A percentile compares a stretch with the other conserved stretches of the same genome.
These are phyloP conservation scores for Phaethon lepturus DNA, from an alignment of 2,113 vertebrate species.

Conservation along the genomic window DNA sequence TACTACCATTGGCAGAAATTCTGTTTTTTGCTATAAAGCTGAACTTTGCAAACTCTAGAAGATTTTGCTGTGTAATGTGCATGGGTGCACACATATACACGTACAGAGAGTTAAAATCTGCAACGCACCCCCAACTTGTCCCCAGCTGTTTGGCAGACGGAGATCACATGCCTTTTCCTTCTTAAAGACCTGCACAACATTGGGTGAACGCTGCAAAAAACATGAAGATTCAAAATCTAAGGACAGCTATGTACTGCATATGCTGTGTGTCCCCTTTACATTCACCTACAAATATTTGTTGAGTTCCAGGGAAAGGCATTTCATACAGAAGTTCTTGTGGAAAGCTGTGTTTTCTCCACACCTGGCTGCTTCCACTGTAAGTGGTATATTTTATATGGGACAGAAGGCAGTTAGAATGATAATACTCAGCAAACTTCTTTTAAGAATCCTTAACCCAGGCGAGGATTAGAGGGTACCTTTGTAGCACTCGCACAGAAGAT, in stretches of 20 bases:
- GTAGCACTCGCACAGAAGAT: background rate
- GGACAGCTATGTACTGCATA: background rate
- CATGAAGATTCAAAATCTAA: background rate
- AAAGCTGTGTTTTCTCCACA: background rate
- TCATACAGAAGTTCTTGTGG: background rate
- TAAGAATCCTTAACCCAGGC: background rate
- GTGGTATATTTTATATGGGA: background rate
- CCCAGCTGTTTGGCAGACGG: background rate
- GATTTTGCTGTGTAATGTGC: background rate
- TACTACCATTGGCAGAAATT: background rate
- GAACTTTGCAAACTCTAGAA: background rate
- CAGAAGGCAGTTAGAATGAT: background rate
- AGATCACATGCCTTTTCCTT: background rate
- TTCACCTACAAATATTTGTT: background rate
- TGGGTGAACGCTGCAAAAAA: background rate
- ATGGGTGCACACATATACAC: background rate
- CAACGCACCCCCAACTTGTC: background rate
- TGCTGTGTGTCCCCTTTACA: background rate
- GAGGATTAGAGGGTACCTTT: background rate
- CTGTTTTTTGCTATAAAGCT: background rate
- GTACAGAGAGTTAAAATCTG: background rate
- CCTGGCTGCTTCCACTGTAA: background rate
- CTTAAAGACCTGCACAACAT: background rate
- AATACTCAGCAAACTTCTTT: background rate
- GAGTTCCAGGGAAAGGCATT: background rate